These are phyloP conservation scores for Hypsibius dujardini DNA, from an alignment of 1,140 invertebrate genomes.

Conservation along the genomic window DNA sequence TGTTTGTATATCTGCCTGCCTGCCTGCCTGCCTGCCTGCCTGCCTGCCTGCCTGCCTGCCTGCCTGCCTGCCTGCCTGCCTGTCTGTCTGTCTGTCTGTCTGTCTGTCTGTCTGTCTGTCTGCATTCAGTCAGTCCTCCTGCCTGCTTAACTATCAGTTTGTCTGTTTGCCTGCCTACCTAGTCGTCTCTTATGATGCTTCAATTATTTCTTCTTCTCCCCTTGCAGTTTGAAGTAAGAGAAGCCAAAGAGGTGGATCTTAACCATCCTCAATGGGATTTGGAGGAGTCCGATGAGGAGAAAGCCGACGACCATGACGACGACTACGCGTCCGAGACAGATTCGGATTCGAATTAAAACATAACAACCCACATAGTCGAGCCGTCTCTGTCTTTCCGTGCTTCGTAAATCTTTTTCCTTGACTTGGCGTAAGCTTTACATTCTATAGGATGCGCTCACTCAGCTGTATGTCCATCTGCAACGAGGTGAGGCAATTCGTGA, in stretches of 20 bases:
- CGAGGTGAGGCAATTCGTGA: too few relatives aligned
- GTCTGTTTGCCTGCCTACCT: neutral
- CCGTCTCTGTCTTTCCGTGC: too few relatives aligned
- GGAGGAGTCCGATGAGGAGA: constrained; percentile 72
- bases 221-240: constrained; percentile 70
- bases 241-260: constrained; percentile 67
- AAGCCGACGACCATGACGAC: constrained; percentile 38
- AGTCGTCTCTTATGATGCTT: constrained; percentile 21
- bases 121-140: constrained; percentile 17
- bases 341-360: constrained; percentile 29
- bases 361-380: neutral
- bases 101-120: neutral
- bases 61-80: too few relatives aligned
- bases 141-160: too few relatives aligned
- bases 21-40: too few relatives aligned
- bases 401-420: too few relatives aligned
- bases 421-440: too few relatives aligned
- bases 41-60: too few relatives aligned
- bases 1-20: too few relatives aligned
- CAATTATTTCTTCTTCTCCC: constrained; percentile 21
- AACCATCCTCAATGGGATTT: constrained; percentile 92
- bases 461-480: too few relatives aligned
- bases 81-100: constrained; percentile 4
- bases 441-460: too few relatives aligned
- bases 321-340: constrained; percentile 28